These are phyloP conservation scores for Drosophila mayri DNA, from an alignment of 1,140 invertebrate species.

Conservation along the genomic window DNA sequence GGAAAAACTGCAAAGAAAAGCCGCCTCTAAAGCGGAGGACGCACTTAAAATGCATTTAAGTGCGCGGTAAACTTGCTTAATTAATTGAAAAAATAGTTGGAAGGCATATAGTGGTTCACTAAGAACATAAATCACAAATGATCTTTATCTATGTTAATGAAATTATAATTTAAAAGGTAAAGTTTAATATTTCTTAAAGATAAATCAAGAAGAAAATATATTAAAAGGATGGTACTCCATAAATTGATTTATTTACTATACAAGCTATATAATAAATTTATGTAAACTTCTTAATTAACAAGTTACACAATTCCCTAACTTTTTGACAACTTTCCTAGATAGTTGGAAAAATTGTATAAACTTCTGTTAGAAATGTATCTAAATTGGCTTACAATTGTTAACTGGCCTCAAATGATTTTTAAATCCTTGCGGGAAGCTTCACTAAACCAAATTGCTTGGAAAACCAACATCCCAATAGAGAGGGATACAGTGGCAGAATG, in stretches of 20 bases:
- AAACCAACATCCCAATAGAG: slow-evolving; percentile 19
- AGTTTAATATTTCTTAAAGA: background rate
- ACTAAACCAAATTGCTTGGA: slow-evolving; percentile 38
- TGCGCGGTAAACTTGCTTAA: slow-evolving; percentile 71
- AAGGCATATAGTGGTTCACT: slow-evolving; percentile 1
- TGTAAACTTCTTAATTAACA: too few species aligned
- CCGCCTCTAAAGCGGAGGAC: slow-evolving; percentile 35
- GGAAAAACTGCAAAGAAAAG: slow-evolving; percentile 42
- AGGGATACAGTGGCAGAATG: slow-evolving; percentile 30
- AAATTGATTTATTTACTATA: background rate
- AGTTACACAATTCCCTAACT: background rate
- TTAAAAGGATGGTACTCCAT: too few species aligned
- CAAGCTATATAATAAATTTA: background rate
- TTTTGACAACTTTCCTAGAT: slow-evolving; percentile 1
- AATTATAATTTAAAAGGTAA: background rate
- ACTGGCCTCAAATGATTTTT: slow-evolving; percentile 27
- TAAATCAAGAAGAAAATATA: background rate
- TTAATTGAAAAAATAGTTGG: slow-evolving; percentile 76
- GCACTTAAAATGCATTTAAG: slow-evolving; percentile 76
- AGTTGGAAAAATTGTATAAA: background rate
- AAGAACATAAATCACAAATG: background rate
- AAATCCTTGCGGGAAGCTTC: slow-evolving; percentile 23
- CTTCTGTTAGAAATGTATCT: slow-evolving; percentile 2
- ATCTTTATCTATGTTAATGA: background rate
- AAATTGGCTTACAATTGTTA: slow-evolving; percentile 13